Base-by-base conservation (phyloP, 2,113 vertebrate species). In the Hydrochoerus hydrochaeris region DNA sequence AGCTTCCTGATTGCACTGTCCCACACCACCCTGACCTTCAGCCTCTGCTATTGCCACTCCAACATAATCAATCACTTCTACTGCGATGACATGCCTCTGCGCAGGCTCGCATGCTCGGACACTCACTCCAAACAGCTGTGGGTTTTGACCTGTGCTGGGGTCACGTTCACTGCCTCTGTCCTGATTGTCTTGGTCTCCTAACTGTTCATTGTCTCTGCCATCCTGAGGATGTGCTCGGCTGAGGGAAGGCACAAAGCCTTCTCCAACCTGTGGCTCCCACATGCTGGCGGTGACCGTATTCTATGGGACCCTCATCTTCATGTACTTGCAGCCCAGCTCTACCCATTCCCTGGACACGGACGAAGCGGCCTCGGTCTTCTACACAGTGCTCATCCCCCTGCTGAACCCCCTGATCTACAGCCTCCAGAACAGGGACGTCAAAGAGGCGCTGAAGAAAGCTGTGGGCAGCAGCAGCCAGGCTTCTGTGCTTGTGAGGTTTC, bases 41-140 rank as follows among this genome's bases (percentile, higher is more conserved):
- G 1, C 1, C 92, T 98, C 35, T 95, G 82, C 57, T 98, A 97
- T 41, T 97, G 98, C 3, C 63, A 32, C 3, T 96, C 93, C 32
- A 95, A 96, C 0, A 9, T 90, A 38, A 88, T 98, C 96, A 96
- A 93, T 63, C 97, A 98, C 41, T 98, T 97, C 84, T 98, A 97
- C 12, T 98, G 97, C 16, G 95, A 97, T 16, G 94, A 97, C 19
- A 78, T 96, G 83, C 97, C 97, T 11, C 82, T 98, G 0, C 91
- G 97, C 35, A 88, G 91, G 9, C 87, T 98, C 1, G 80, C 96
- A 2, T 97, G 96, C 88, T 97, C 97, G 28, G 92, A 98, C 44
- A 96, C 88, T 19, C 30, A 8, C 30, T 65, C 77, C 52, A 98
- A 97, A 84, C 85, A 97, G 83, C 19, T 97, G 0, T 96, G 93